Conservation (phyloP, 2,113 vertebrate species). For the Rhynchopsitta pachyrhyncha region DNA sequence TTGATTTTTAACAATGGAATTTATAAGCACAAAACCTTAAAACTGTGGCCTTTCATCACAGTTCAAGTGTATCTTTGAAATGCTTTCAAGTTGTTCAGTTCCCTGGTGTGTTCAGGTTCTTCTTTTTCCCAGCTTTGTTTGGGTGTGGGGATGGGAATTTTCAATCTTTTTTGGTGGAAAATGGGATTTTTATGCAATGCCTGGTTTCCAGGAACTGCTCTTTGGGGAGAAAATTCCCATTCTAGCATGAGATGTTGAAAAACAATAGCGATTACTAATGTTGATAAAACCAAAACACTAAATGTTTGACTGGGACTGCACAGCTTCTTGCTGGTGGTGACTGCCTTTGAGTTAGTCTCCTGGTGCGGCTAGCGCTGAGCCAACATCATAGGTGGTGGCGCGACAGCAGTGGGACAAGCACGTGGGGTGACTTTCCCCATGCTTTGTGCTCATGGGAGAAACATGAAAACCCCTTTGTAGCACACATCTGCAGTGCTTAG, state of each 20-base stretch:
- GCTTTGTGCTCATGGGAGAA: not conserved
- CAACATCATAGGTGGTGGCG: rapidly evolving
- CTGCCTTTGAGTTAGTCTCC: not conserved
- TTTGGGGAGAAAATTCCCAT: not conserved
- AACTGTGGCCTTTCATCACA: not conserved
- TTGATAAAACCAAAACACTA: not conserved
- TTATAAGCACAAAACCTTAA: not conserved
- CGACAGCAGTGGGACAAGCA: not conserved
- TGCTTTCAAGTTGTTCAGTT: not conserved
- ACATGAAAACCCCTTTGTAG: not conserved
- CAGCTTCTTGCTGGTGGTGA: not conserved
- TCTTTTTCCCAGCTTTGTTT: not conserved
- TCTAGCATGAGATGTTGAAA: not conserved
- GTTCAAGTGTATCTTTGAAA: not conserved
- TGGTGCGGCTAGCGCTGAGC: not conserved
- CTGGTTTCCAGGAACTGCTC: not conserved
- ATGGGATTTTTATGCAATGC: not conserved
- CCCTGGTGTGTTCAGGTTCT: not conserved
- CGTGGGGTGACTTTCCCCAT: not conserved
- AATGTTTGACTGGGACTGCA: not conserved
- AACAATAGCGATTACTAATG: rapidly evolving
- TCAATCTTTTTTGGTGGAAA: not conserved
- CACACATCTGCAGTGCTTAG: not conserved
- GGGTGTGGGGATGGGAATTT: not conserved
- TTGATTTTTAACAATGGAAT: not conserved